Percentiles rank a stretch among this genome's conserved stretches.
These are phyloP conservation scores for Martes martes DNA, from an alignment of 2,113 vertebrate species.

Conservation along the genomic window DNA sequence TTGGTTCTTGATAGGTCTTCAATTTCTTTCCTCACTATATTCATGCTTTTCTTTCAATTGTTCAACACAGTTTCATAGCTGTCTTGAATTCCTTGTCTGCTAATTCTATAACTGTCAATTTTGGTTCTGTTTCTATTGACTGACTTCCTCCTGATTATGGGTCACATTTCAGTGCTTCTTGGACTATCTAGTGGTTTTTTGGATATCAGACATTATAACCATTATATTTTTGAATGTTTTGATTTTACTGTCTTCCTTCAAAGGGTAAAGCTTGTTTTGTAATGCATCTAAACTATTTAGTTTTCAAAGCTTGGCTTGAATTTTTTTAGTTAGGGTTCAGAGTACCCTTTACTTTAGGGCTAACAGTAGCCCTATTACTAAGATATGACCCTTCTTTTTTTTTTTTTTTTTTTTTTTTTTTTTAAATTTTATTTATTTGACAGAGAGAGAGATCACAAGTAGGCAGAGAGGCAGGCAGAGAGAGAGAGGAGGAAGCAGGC, in stretches of 20 bases:
- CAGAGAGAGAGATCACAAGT: too few species aligned
- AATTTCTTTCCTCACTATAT: slow-evolving; percentile 35
- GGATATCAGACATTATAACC: background rate
- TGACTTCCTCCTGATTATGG: slow-evolving; percentile 20
- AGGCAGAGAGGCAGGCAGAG: too few species aligned
- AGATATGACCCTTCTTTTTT: background rate
- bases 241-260: slow-evolving; percentile 9
- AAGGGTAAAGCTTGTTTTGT: background rate
- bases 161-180: slow-evolving; percentile 24
- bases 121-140: slow-evolving; percentile 28
- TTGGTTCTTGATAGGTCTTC: background rate
- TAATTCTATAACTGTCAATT: slow-evolving; percentile 31
- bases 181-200: background rate
- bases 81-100: background rate
- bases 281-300: slow-evolving; percentile 10
- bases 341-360: background rate
- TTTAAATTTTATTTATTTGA: too few species aligned
- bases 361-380: background rate
- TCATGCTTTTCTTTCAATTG: background rate
- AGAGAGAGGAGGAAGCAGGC: too few species aligned
- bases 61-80: slow-evolving; percentile 34
- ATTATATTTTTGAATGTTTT: slow-evolving; percentile 18
- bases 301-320: background rate
- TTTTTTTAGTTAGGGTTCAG: slow-evolving; percentile 3
- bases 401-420: too few species aligned